Conservation (phyloP, 1,140 invertebrate species). For the Melitaea cinxia region DNA sequence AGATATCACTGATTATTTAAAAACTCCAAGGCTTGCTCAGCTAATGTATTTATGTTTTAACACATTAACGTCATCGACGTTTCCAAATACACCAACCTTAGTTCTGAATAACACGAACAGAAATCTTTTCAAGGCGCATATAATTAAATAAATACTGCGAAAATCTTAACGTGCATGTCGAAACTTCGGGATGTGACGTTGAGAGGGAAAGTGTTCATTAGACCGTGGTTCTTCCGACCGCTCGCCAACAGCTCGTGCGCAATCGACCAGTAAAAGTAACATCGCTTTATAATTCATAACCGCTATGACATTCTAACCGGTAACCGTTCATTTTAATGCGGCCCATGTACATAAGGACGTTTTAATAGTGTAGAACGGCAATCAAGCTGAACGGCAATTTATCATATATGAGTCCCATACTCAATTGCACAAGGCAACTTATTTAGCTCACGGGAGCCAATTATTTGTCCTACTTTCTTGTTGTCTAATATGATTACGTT, state of each 20-base stretch:
- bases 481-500: conserved; percentile 51
- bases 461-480: conserved; percentile 72
- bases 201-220: conserved; percentile 70
- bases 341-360: conserved; percentile 68
- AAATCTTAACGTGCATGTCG: conserved; percentile 19
- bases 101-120: neutral
- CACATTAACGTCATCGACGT: neutral
- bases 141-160: neutral
- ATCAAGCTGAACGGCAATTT: conserved; percentile 55
- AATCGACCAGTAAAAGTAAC: conserved; percentile 55
- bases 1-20: neutral
- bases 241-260: conserved; percentile 21
- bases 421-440: conserved; percentile 75
- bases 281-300: conserved; percentile 39
- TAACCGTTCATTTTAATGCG: conserved; percentile 38
- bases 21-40: neutral
- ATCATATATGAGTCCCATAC: conserved; percentile 57
- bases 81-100: neutral
- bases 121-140: neutral
- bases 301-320: conserved; percentile 36
- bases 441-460: conserved; percentile 68
- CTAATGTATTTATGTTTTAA: neutral
- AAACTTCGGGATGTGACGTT: conserved; percentile 48
- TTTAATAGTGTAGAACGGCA: conserved; percentile 66
- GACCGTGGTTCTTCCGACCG: conserved; percentile 56